Base-by-base conservation (phyloP, 2,888 invertebrate species). In the Drosophila limbata region DNA sequence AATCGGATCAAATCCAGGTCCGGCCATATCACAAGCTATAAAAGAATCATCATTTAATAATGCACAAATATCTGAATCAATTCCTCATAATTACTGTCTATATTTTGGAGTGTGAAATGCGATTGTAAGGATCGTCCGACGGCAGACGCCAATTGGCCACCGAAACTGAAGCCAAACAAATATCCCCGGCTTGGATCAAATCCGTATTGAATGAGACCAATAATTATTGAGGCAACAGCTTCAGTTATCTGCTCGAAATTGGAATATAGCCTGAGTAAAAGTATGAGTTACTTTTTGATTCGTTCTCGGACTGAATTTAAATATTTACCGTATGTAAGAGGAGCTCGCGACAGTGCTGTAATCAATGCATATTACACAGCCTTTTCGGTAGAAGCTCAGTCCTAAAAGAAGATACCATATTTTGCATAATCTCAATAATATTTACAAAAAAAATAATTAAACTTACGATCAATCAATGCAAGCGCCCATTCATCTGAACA, bases 111-210 rank as follows among this genome's bases (percentile, higher is more conserved):
- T 0, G 37, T 73, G 3, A 77, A 65, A 44, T 88, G 69, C 3
- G 85, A 77, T 5, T 85, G 85, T 31, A 92, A 66, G 0, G 72
- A 65, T 4, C 84, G 83, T 0, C 92, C 92, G 3, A 92, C 87
- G 17, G 89, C 84, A 0, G 90, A 88, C 0, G 91, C 92, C 28
- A 92, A 50, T 71, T 91, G 92, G 0, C 92, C 92, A 13, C 92
- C 92, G 65, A 90, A 91, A 60, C 92, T 92, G 47, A 92, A 92
- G n/a, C 92, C 92, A 79, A 92, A 92, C 77, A 92, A 87, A 53
- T 85, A 92, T 0, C 85, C 88, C 9, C 80, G 80, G 5, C 68
- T 77, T 3, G 90, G 83, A 56, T 90, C 75, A 3, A 92, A 80
- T 3, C 92, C 92, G 50, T 85, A 74, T n/a, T 64, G 57, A n/a